Evolutionary conservation across 2,888 invertebrate species (phyloP), one percentile per base, ranked within the genome.

Genomic region (Drosophila picticornis): DNA sequence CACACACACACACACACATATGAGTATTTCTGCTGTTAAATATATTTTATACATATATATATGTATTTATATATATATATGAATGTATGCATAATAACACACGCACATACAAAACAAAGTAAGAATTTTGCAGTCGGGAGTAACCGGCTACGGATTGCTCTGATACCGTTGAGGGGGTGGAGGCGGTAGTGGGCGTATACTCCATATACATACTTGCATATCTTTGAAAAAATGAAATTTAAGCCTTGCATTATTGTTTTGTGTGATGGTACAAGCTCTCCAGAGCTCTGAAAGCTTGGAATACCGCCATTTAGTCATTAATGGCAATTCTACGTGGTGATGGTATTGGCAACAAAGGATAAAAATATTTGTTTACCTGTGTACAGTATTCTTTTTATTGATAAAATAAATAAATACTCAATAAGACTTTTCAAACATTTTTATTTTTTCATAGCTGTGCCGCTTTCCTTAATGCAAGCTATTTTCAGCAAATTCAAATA

Each of bases 61-160:
- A 32, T 32, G 10, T 32, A 10, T 32, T 3, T 32, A 34, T 34
- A 11, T 32, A 32, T 32, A 32, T 2, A 34, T 13, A 16, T 36
- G 16, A 16, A 5, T 16, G 2, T 22, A 6, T 46, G 19, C 11
- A 31, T 36, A 65, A 32, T 43, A 13, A 60, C 22, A 29, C 29
- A 50, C 13, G 19, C 29, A 34, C 34, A 40, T 40, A 55, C 4
- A 64, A 31, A 46, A 56, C 50, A 60, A 53, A n/a, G 38, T 13
- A 6, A 3, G 11, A 22, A 13, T 22, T 16, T 46, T 46, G 22
- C 25, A 16, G 7, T 25, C 25, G 4, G 3, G 22, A 7, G 7
- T 7, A 16, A 25, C 46, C 13, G 46, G 4, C 1, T 46, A 13
- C 2, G 22, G 13, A 13, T 13, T 46, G 13, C 46, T 46, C 22